Evolutionary conservation across 2,888 invertebrate genomes (phyloP), one percentile per base, ranked within the genome.

Genomic region (Chorisops tibialis): DNA sequence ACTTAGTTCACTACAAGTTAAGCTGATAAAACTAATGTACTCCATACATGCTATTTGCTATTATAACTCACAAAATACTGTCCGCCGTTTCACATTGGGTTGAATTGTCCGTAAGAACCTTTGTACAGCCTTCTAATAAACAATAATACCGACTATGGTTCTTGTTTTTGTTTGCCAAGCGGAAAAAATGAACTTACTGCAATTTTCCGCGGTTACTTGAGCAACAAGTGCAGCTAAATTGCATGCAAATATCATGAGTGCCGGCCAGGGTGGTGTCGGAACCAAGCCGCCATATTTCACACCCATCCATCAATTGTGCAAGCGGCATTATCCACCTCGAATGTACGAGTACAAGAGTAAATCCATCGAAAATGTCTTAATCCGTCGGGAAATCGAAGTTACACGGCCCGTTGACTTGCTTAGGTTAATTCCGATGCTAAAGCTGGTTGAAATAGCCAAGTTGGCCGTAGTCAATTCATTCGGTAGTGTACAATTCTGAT

Each of bases 181-280:
- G 52, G 38, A n/a, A n/a, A 52, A 52, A 58, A 58, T 37, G 47
- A 37, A 37, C 35, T 45, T 12, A 21, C 14, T 14, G 37, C 21
- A 48, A 59, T 48, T 21, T 59, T 47, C 21, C 48, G 59, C 24
- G 59, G 47, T 59, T 48, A 59, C 37, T 59, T 59, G 59, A 59
- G 59, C 59, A 47, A 48, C 48, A 59, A 59, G 37, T 59, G 48
- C 59, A 48, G 38, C 45, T 30, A 48, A 59, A 35, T 11, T 6
- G 21, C 7, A 47, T 21, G 51, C 19, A 38, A 52, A 39, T 38
- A 38, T 18, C 30, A 9, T 7, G 19, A 11, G 50, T 50, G 16
- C 16, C n/a, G n/a, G 37, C 39, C 4, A 11, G 16, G 39, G 12
- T 4, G 39, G 3, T 14, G 19, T 18, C 19, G 19, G 18, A 2